Base-by-base conservation (phyloP, 2,113 vertebrate genomes). In the Eolophus roseicapilla region DNA sequence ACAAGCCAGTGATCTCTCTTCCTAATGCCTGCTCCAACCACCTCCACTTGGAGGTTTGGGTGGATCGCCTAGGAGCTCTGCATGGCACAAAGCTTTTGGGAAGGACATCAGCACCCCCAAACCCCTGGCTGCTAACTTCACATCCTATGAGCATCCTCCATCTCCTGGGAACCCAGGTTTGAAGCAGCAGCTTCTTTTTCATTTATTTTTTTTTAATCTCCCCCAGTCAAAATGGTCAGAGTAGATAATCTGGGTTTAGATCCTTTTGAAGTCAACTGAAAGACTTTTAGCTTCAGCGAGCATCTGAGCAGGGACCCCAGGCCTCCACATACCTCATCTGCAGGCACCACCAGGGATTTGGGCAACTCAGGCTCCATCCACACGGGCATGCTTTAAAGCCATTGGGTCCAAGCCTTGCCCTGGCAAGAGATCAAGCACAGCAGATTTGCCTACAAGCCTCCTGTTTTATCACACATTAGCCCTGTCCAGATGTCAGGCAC, bases 211-310 rank as follows among this genome's bases (percentile, higher is more conserved):
- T 46, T 37, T 52, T 62, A 27, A 67, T 78, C 74, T 78, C 31
- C 9, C 31, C 41, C 20, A 9, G 73, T 29, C 71, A 37, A 80
- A 83, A 28, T 0, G 2, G 49, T 29, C 59, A 49, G 71, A 21
- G 60, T 10, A 74, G 89, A 67, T 70, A 92, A 83, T 74, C 73
- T 24, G 35, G 41, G 60, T 0, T 93, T 60, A 57, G 24, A 29
- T 11, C 71, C 63, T 71, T 93, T 83, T 96, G 89, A 95, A 88
- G 89, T 74, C 63, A 55, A 68, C 16, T 50, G 28, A 85, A 90
- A 84, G 62, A 85, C 29, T 76, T 92, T 62, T 17, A 75, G 82
- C 70, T 88, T 4, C 19, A 60, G 70, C 0, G 0, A 92, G 85
- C 13, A 2, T 10, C 29, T 0, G 2, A 70, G n/a, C 5, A 0